Evolutionary conservation across 2,113 vertebrate genomes (phyloP), one percentile per base, ranked within the genome.

Genomic region (Phyllostomus hastatus): DNA sequence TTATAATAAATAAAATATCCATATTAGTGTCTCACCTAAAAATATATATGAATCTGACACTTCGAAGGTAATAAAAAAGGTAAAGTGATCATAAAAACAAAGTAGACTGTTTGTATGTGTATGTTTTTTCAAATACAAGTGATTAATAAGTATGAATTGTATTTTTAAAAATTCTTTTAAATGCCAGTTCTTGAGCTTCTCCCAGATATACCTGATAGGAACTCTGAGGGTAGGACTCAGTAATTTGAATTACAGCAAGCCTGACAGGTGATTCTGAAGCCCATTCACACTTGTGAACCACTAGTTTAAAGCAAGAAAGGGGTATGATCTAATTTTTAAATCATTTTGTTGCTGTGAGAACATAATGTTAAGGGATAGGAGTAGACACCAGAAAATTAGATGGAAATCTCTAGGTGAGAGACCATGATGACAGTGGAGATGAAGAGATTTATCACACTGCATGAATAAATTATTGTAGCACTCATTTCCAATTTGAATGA

Each of bases 391-490:
- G 67, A 70, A 88, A 87, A 84, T 16, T 12, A 79, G 48, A 64
- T 24, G 4, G 19, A 48, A 78, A 50, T 48, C 20, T 78, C 88
- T 87, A 12, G 7, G 35, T 43, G 41, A 91, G 46, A 88, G 31
- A 61, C 2, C 4, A 24, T 33, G 10, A 87, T 19, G 9, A 46
- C 4, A 43, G 66, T 12, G 33, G 50, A 69, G 61, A 96, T 28
- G 28, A 50, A 79, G 22, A 88, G 26, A 95, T 81, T 90, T 88
- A 95, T 89, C 48, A 75, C 35, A 83, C 1, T 16, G 19, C 48
- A 94, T 91, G 64, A 94, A 97, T 93, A 96, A 96, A 95, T 96
- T 64, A 96, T 88, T 82, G 84, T 78, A 82, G 41, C 26, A 92
- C 48, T 93, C 83, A 88, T 79, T 20, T 12, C 28, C 66, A 90